These are phyloP conservation scores for Garra rufa DNA, from an alignment of 2,113 vertebrate genomes.

Conservation along the genomic window DNA sequence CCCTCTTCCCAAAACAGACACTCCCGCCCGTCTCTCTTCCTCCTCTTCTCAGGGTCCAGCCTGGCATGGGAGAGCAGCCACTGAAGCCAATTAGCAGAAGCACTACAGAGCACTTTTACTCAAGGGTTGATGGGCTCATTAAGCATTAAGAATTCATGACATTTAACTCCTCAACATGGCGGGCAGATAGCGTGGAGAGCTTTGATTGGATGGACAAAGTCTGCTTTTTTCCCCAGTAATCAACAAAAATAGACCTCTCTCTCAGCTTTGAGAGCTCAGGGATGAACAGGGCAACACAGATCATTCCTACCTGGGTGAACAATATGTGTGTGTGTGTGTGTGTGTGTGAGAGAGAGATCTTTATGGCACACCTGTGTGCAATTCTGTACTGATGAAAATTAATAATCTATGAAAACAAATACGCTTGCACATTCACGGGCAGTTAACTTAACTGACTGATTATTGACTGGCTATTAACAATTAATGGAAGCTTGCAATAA, in stretches of 20 bases:
- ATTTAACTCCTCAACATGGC: constrained; percentile 74
- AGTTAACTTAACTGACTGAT: constrained; percentile 49
- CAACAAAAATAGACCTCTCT: constrained; percentile 55
- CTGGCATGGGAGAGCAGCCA: constrained; percentile 70
- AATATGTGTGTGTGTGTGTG: constrained; percentile 9
- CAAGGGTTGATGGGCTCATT: constrained; percentile 79
- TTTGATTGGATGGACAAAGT: constrained; percentile 49
- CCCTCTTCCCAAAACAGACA: constrained; percentile 48
- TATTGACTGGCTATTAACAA: constrained; percentile 54
- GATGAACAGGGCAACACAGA: constrained; percentile 25
- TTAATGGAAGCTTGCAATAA: constrained; percentile 50
- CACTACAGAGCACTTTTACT: constrained; percentile 77
- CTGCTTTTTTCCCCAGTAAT: constrained; percentile 25
- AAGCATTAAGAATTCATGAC: constrained; percentile 84
- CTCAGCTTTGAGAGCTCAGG: constrained; percentile 20
- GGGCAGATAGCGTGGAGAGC: constrained; percentile 55
- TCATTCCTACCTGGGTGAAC: constrained; percentile 30
- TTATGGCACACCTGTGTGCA: constrained; percentile 37
- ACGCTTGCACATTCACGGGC: constrained; percentile 19
- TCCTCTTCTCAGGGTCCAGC: constrained; percentile 57
- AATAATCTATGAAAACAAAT: constrained; percentile 35
- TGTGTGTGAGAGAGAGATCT: constrained; percentile 4
- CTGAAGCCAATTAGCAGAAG: constrained; percentile 85
- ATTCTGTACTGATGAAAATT: constrained; percentile 16
- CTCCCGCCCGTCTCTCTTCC: constrained; percentile 46